Base-by-base conservation (phyloP, 2,113 vertebrate species). In the Myotis davidii region DNA sequence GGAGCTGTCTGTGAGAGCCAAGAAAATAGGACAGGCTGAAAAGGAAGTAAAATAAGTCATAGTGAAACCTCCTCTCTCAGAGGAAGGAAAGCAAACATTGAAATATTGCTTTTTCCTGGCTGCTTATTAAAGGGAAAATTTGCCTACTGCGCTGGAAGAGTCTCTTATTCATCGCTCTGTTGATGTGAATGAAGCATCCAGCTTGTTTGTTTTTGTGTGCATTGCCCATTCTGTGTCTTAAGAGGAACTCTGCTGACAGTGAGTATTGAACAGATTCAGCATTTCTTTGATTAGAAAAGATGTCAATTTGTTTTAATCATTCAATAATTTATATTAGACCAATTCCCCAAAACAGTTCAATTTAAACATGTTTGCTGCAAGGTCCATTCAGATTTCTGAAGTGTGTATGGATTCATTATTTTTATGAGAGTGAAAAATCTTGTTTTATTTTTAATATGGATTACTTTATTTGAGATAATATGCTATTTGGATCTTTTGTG, bases 1-100 rank as follows among this genome's bases (percentile, higher is more conserved):
- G 95, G 85, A 97, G 96, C 93, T 97, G 93, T 92, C 96, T 95
- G 87, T 82, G 97, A 96, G 76, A 96, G 94, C 97, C 95, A 88
- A 94, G 91, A 96, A 93, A 89, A 94, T 97, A 96, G 95, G 95
- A 91, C 96, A 74, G 61, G 61, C 95, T 59, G 85, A 97, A 97
- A 97, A 96, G 96, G 96, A 83, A 96, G 91, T 85, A 52, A 96
- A 93, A 81, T 83, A 93, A 95, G 69, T 94, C 97, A 76, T 73
- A 97, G 94, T 93, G 96, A 98, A 98, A 97, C 34, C 96, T 85
- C 73, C 76, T 96, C 76, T 61, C 89, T 96, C 95, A 73, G 89
- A 96, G 67, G 29, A 94, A 95, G 37, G 79, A 97, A 96, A 97
- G 84, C 95, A 97, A 95, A 93, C 95, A 96, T 50, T 95, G 96